Conservation (phyloP, 2,888 invertebrate genomes). For the Drosophila rellima region DNA sequence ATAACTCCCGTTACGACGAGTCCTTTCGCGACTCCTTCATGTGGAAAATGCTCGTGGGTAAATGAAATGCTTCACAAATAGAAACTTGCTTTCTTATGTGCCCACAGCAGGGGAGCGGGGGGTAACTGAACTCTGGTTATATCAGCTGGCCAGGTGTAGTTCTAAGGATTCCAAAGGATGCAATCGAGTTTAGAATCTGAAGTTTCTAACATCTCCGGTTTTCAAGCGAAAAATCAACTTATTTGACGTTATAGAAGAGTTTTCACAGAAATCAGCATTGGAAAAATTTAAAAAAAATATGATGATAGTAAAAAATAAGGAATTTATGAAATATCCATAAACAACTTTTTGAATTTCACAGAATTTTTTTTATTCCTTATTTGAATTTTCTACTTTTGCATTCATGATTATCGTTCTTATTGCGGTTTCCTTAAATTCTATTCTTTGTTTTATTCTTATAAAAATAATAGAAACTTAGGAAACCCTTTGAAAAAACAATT, state of each 20-base stretch:
- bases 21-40: constrained; percentile 56
- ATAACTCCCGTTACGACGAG: constrained; percentile 46
- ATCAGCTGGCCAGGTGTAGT: constrained; percentile 57
- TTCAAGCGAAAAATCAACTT: neutral
- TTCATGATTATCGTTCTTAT: too few relatives aligned
- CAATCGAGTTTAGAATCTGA: neutral
- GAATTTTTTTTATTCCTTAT: too few relatives aligned
- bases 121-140: constrained; percentile 37
- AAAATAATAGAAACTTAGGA: neutral
- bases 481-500: neutral
- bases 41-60: constrained; percentile 62
- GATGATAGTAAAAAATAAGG: too few relatives aligned
- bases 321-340: too few relatives aligned
- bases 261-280: too few relatives aligned
- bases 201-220: neutral
- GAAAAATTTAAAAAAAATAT: too few relatives aligned
- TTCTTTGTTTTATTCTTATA: neutral
- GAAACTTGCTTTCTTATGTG: constrained; percentile 37
- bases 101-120: constrained; percentile 22
- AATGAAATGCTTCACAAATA: constrained; percentile 40
- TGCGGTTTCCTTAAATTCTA: neutral
- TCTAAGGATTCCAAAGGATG: neutral
- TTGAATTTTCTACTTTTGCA: too few relatives aligned
- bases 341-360: too few relatives aligned
- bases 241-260: neutral